Conservation (phyloP, 2,888 invertebrate species). For the Dexiosoma caninum region DNA sequence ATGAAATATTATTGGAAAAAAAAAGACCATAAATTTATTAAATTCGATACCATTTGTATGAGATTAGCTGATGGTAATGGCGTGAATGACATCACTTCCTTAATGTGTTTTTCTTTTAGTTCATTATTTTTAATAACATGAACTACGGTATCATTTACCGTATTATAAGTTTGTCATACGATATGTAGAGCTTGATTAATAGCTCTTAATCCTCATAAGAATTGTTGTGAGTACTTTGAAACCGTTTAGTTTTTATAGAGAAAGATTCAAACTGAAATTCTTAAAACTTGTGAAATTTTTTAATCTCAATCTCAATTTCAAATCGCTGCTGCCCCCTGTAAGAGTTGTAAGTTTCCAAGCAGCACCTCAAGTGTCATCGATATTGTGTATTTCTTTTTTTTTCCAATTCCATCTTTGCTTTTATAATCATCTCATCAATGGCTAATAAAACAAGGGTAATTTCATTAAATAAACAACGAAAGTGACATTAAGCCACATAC, state of each 20-base stretch:
- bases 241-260: no score
- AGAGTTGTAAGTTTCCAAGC: background rate
- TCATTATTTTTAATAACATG: background rate
- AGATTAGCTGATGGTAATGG: background rate
- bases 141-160: background rate
- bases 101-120: background rate
- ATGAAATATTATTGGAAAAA: slow-evolving; percentile 5
- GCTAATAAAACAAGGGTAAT: slow-evolving; percentile 23
- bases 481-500: slow-evolving; percentile 28
- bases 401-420: no score
- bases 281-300: background rate
- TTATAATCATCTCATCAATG: background rate
- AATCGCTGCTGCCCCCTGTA: background rate
- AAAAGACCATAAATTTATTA: slow-evolving; percentile 6
- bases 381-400: background rate
- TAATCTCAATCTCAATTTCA: no score
- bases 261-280: background rate
- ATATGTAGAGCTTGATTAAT: background rate
- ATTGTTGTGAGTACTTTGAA: background rate
- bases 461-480: slow-evolving; percentile 44
- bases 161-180: background rate
- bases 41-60: background rate
- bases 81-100: slow-evolving; percentile 13
- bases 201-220: no score
- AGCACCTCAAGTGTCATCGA: background rate